Evolutionary conservation across 2,797 vertebrate genomes (phyloP), one percentile per base, ranked within the genome.

Genomic region (Cygnus olor): DNA sequence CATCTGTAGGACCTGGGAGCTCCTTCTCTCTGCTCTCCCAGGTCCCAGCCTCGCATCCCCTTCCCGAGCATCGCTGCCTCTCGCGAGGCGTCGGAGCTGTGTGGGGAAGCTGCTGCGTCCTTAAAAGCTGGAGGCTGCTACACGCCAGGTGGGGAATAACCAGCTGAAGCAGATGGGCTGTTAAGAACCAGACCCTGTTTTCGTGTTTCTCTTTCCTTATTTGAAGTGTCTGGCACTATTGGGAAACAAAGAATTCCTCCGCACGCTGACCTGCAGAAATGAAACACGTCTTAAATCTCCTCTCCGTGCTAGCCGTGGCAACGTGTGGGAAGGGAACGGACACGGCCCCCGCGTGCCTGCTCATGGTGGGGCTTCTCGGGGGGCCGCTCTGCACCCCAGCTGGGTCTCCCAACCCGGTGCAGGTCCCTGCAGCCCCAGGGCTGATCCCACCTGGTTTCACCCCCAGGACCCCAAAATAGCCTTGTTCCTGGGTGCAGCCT

Each of bases 381-480:
- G 53, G 16, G 53, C 53, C 4, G 16, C 28, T 54, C 53, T 30
- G 53, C 16, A 0, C 28, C n/a, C 28, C 10, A 0, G 32, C 30
- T 13, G 16, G 11, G 14, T 2, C 8, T 30, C 19, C 53, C 4
- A 1, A 18, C 51, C 24, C 9, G 2, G 1, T 0, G 1, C 1
- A 5, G n/a, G 42, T 15, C 40, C 28, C 44, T 47, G 24, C 15
- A 10, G 7, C 57, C 25, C 34, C 21, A 1, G 7, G 6, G 22
- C 22, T 17, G 44, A 24, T 36, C 24, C n/a, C 60, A 11, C 60
- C 24, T 3, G 14, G 24, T 61, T 22, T 27, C 9, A 17, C 10
- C 49, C 32, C 47, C 21, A 1, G 14, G 8, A 60, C 32, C 69
- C 7, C 58, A 10, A 54, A 32, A 42, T 4, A 21, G 4, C 61